These are phyloP conservation scores for Colistium nudipinnis DNA, from an alignment of 2,113 vertebrate genomes.

Conservation along the genomic window DNA sequence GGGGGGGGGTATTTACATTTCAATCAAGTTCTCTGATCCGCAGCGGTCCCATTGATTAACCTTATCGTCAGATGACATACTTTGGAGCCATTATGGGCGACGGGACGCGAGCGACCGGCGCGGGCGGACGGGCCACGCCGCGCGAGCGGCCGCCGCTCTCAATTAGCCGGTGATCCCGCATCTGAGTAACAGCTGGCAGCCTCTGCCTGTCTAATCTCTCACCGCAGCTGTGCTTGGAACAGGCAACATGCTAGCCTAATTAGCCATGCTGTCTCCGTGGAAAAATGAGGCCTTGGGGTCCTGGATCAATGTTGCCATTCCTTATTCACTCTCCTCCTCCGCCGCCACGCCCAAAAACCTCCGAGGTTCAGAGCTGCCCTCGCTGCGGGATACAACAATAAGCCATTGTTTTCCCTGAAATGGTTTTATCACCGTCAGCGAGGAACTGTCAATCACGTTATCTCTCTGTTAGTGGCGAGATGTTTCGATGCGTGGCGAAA, in stretches of 20 bases:
- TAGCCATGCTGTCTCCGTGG: slow-evolving; percentile 81
- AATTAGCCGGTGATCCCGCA: slow-evolving; percentile 82
- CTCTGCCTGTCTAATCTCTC: slow-evolving; percentile 83
- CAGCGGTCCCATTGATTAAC: slow-evolving; percentile 78
- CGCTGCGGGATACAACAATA: slow-evolving; percentile 48
- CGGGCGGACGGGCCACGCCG: slow-evolving; percentile 65
- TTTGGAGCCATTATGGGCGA: slow-evolving; percentile 72
- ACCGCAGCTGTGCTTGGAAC: slow-evolving; percentile 82
- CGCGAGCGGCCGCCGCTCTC: slow-evolving; percentile 76
- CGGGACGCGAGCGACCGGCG: slow-evolving; percentile 59
- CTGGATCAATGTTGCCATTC: slow-evolving; percentile 77
- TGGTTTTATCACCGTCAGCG: slow-evolving; percentile 39
- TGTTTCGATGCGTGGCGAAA: slow-evolving; percentile 43
- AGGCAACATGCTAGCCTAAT: slow-evolving; percentile 83
- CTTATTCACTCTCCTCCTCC: slow-evolving; percentile 68
- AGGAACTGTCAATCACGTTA: slow-evolving; percentile 35
- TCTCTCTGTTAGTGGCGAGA: slow-evolving; percentile 30
- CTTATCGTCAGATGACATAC: slow-evolving; percentile 76
- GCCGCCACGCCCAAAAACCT: slow-evolving; percentile 57
- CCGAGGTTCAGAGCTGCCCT: slow-evolving; percentile 39
- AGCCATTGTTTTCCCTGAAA: slow-evolving; percentile 51
- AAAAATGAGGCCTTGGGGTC: slow-evolving; percentile 79
- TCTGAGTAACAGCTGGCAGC: slow-evolving; percentile 84
- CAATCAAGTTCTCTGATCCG: slow-evolving; percentile 72
- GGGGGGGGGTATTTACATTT: slow-evolving; percentile 69